phyloP scores from a whole-genome alignment of 1,140 invertebrate genomes.

The Penaeus japonicus region DNA sequence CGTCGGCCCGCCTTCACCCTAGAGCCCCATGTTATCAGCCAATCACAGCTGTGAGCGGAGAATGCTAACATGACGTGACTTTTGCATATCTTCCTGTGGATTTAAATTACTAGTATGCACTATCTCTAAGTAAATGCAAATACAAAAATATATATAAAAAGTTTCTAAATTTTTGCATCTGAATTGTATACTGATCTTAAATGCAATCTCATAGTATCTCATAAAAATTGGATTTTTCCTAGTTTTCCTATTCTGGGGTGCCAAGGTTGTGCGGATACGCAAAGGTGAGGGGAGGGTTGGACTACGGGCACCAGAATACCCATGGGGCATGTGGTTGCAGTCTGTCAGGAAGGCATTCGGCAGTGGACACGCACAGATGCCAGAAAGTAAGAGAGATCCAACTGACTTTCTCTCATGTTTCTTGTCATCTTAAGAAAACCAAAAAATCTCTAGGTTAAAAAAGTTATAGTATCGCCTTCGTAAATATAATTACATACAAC shows the following conservation, averaged over 20 bases:
- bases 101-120: too few species aligned
- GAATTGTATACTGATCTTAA: not conserved
- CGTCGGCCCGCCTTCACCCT: not conserved
- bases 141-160: not conserved
- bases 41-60: slow-evolving; percentile 33
- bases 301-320: slow-evolving; percentile 18
- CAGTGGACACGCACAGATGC: slow-evolving; percentile 44
- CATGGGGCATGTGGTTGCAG: slow-evolving; percentile 47
- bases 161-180: too few species aligned
- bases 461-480: too few species aligned
- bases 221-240: not conserved
- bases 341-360: slow-evolving; percentile 42
- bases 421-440: not conserved
- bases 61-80: slow-evolving; percentile 10
- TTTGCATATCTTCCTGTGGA: not conserved
- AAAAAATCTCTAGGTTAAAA: too few species aligned
- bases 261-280: not conserved
- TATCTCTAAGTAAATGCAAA: slow-evolving; percentile 14
- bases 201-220: too few species aligned
- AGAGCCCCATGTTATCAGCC: slow-evolving; percentile 45
- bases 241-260: not conserved
- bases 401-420: slow-evolving; percentile 9
- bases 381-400: slow-evolving; percentile 25
- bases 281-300: not conserved
- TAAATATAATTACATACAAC: too few species aligned